Percentiles rank a stretch among this genome's conserved stretches.
Evolutionary conservation across 2,888 invertebrate species (phyloP).

Genomic region (Pyralis farinalis): DNA sequence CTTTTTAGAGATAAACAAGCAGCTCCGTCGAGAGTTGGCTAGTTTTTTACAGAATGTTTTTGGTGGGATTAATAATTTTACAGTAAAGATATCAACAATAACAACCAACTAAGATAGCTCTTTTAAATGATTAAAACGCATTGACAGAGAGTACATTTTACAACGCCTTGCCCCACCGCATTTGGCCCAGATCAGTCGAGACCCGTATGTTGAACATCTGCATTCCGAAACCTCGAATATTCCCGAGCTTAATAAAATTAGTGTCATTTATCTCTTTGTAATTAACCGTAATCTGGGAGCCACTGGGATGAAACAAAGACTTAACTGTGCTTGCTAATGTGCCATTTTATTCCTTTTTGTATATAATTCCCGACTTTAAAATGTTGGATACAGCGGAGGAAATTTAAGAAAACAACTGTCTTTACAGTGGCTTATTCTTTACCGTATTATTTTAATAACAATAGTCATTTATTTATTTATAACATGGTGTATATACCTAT

Average conservation of each 20-base stretch:
- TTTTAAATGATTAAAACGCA: no score
- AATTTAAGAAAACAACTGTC: background rate
- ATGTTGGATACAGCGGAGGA: background rate
- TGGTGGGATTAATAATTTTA: no score
- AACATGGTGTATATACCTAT: no score
- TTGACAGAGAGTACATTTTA: no score
- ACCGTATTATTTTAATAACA: no score
- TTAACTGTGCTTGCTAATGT: background rate
- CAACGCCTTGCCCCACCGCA: background rate
- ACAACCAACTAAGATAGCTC: no score
- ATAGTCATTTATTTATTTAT: no score
- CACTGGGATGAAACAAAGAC: constrained; percentile 8
- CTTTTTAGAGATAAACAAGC: no score
- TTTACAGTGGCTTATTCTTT: background rate
- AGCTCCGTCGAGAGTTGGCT: no score
- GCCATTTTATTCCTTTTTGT: background rate
- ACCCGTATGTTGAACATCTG: constrained; percentile 13
- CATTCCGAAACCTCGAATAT: constrained; percentile 7
- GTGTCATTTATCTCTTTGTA: constrained; percentile 15
- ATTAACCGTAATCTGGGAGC: constrained; percentile 14
- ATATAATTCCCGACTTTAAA: background rate
- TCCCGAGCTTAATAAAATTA: constrained; percentile 17
- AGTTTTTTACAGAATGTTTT: no score
- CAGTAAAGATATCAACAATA: no score
- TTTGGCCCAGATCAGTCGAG: background rate